These are phyloP conservation scores for Urechis unicinctus DNA, from an alignment of 2,888 invertebrate genomes.

Conservation along the genomic window DNA sequence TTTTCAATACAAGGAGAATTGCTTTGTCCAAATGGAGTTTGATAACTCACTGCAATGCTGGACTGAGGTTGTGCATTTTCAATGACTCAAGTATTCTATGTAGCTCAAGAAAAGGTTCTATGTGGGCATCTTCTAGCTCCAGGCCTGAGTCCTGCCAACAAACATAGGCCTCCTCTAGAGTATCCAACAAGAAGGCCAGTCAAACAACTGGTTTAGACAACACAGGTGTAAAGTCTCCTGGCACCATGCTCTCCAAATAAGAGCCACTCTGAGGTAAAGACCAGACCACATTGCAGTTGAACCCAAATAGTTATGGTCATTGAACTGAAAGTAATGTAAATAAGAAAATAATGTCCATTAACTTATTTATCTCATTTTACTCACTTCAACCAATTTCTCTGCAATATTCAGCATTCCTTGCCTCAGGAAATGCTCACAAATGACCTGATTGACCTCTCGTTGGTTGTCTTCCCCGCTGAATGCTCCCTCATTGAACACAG, in stretches of 20 bases:
- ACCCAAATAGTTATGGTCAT: no score
- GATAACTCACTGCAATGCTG: constrained; percentile 64
- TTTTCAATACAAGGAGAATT: no score
- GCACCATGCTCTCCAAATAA: no score
- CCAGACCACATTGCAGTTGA: no score
- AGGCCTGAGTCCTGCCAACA: constrained; percentile 64
- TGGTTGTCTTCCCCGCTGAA: constrained; percentile 67
- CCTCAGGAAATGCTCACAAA: constrained; percentile 90
- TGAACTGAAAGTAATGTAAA: no score
- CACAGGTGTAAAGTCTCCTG: no score
- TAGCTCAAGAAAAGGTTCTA: constrained; percentile 71
- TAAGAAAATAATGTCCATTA: no score
- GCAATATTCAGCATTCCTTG: constrained; percentile 92
- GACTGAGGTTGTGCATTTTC: constrained; percentile 71
- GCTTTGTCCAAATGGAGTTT: no score
- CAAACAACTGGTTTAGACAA: no score
- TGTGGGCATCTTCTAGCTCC: constrained; percentile 60
- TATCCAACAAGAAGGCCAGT: no score
- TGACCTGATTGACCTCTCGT: constrained; percentile 74
- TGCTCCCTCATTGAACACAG: constrained; percentile 77
- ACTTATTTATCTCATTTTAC: background rate
- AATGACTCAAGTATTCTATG: constrained; percentile 84
- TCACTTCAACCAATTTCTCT: constrained; percentile 66
- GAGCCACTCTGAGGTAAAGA: no score
- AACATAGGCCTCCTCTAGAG: no score